phyloP scores from a whole-genome alignment of 2,888 invertebrate genomes.

The Harpalus rufipes region DNA sequence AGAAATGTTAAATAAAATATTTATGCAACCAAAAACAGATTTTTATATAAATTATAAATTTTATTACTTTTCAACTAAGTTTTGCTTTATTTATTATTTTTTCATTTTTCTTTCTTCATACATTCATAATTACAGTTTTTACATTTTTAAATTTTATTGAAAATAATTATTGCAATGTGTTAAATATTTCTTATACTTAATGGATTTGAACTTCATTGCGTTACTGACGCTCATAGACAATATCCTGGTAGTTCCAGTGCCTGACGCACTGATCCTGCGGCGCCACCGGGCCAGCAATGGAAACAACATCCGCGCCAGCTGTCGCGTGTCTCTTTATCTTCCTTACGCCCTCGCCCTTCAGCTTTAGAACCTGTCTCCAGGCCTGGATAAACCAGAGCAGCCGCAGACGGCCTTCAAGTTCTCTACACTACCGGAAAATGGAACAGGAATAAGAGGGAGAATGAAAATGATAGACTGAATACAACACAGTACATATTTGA shows the following conservation, averaged over 20 bases:
- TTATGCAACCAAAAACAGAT: too few relatives aligned
- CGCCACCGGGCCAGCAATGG: slow-evolving; percentile 72
- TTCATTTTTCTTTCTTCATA: too few relatives aligned
- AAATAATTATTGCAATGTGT: too few relatives aligned
- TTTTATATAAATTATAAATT: too few relatives aligned
- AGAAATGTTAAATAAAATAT: too few relatives aligned
- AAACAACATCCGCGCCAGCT: slow-evolving; percentile 71
- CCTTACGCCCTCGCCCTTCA: background rate
- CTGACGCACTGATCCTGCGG: slow-evolving; percentile 69
- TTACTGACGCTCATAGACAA: background rate
- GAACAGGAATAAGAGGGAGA: background rate
- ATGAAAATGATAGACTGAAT: background rate
- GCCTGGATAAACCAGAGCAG: background rate
- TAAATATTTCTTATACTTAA: too few relatives aligned
- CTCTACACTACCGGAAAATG: slow-evolving; percentile 13
- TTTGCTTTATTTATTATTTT: too few relatives aligned
- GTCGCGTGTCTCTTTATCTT: slow-evolving; percentile 52
- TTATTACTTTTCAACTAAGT: too few relatives aligned
- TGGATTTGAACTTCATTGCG: too few relatives aligned
- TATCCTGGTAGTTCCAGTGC: slow-evolving; percentile 52
- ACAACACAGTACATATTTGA: too few relatives aligned
- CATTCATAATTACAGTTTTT: too few relatives aligned
- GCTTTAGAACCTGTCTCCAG: background rate
- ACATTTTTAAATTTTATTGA: too few relatives aligned
- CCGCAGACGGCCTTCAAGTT: slow-evolving; percentile 39